Evolutionary conservation across 2,113 vertebrate genomes (phyloP).

Genomic region (Polyodon spathula): DNA sequence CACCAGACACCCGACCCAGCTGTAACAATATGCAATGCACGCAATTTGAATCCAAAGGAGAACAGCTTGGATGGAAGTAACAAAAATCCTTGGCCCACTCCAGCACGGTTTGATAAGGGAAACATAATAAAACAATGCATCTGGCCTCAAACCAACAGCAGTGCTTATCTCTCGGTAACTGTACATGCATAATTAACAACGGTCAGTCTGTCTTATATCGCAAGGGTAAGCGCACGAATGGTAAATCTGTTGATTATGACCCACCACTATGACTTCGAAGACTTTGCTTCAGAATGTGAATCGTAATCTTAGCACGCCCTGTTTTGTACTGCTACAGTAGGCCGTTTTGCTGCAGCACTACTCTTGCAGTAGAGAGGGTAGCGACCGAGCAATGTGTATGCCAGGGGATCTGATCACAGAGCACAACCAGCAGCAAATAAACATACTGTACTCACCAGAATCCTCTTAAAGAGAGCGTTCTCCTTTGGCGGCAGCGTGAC

Average conservation of each 20-base stretch:
- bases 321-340: background rate
- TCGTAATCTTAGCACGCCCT: background rate
- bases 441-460: slow-evolving; percentile 68
- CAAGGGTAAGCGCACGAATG: background rate
- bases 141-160: background rate
- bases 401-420: slow-evolving; percentile 19
- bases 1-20: slow-evolving; percentile 1
- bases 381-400: background rate
- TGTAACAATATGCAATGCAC: slow-evolving; percentile 3
- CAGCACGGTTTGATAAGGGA: background rate
- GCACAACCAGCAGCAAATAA: slow-evolving; percentile 13
- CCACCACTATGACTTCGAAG: no score
- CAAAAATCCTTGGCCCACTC: background rate
- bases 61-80: background rate
- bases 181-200: background rate
- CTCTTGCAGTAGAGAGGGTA: background rate
- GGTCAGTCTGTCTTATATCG: no score
- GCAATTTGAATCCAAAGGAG: background rate
- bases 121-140: background rate
- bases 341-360: background rate
- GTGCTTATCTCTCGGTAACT: background rate
- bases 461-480: slow-evolving; percentile 90
- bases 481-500: slow-evolving; percentile 85
- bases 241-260: background rate
- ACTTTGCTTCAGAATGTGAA: no score